Evolutionary conservation across 1,140 invertebrate genomes (phyloP).

Genomic region (Ceratina australensis): DNA sequence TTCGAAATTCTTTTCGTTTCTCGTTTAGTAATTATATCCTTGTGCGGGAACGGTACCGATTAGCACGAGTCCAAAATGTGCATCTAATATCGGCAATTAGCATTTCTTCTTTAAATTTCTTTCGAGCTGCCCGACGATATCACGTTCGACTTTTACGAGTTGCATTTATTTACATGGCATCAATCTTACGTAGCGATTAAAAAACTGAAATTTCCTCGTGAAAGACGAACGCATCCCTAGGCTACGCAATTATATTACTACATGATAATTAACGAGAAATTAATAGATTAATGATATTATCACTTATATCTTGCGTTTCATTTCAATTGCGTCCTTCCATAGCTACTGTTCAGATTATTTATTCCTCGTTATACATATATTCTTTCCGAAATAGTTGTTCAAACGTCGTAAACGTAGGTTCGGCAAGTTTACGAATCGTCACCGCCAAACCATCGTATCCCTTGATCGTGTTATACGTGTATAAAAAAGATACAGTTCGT

Average conservation of each 20-base stretch:
- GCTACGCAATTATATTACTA: slow-evolving; percentile 43
- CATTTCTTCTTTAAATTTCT: too few species aligned
- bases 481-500: background rate
- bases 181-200: background rate
- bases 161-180: background rate
- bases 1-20: background rate
- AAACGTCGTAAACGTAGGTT: background rate
- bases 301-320: background rate
- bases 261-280: slow-evolving; percentile 21
- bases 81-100: background rate
- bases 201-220: slow-evolving; percentile 24
- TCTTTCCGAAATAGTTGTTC: slow-evolving; percentile 1
- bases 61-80: background rate
- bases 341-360: slow-evolving; percentile 5
- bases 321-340: background rate
- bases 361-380: background rate
- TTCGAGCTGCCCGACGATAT: slow-evolving; percentile 70
- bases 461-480: slow-evolving; percentile 8
- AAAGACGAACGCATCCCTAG: slow-evolving; percentile 51
- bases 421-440: slow-evolving; percentile 27
- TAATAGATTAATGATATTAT: slow-evolving; percentile 30
- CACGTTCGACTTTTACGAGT: slow-evolving; percentile 55
- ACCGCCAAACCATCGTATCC: background rate
- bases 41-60: background rate
- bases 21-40: background rate